phyloP scores from a whole-genome alignment of 37 sponge, comb jelly and placozoan genomes.

The Tethya wilhelma region DNA sequence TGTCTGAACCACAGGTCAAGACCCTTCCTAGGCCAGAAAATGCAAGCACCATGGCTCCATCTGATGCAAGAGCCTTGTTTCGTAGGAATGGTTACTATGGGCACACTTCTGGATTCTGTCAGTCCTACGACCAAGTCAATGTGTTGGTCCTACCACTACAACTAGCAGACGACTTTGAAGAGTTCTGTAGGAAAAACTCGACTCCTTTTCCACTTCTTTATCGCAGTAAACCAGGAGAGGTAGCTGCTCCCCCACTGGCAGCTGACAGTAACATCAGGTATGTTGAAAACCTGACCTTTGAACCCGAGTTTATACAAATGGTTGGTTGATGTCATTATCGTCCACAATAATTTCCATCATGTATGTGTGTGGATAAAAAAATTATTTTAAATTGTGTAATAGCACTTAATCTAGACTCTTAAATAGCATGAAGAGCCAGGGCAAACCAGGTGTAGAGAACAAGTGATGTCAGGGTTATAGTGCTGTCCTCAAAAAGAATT shows the following conservation, averaged over 20 bases:
- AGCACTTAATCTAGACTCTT: too few species aligned
- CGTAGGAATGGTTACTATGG: slow-evolving; percentile 59
- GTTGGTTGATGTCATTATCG: too few species aligned
- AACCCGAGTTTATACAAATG: too few species aligned
- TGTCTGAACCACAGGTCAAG: too few species aligned
- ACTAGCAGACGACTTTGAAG: slow-evolving; percentile 73
- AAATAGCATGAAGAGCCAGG: too few species aligned
- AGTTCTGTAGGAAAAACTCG: slow-evolving; percentile 73
- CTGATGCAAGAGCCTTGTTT: slow-evolving; percentile 61
- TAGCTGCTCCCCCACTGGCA: slow-evolving; percentile 73
- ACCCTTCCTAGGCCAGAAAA: slow-evolving; percentile 29
- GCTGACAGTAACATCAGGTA: slow-evolving; percentile 79
- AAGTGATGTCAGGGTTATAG: too few species aligned
- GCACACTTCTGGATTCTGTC: slow-evolving; percentile 66
- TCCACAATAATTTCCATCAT: too few species aligned
- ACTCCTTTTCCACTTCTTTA: slow-evolving; percentile 78
- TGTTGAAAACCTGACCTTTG: neutral
- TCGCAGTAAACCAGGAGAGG: slow-evolving; percentile 71
- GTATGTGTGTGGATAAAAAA: too few species aligned
- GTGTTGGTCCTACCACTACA: slow-evolving; percentile 55
- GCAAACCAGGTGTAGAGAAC: too few species aligned
- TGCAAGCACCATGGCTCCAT: slow-evolving; percentile 35
- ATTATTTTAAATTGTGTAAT: too few species aligned
- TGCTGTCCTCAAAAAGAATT: too few species aligned
- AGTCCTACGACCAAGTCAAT: slow-evolving; percentile 75